Evolutionary conservation across 2,888 invertebrate genomes (phyloP).

Genomic region (Chaitophorus viminalis): DNA sequence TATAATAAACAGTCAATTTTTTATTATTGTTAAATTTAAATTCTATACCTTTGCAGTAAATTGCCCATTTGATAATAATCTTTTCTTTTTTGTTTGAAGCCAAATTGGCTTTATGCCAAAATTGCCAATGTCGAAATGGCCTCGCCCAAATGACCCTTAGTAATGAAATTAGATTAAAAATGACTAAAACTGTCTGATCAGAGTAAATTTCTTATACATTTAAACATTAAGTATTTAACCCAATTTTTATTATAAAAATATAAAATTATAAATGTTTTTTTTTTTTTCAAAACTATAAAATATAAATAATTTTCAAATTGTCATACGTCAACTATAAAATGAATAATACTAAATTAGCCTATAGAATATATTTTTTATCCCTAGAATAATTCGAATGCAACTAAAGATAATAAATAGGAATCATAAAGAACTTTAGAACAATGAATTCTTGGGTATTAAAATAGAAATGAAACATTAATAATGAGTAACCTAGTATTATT

Average conservation of each 20-base stretch:
- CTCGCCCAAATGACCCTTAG: constrained; percentile 50
- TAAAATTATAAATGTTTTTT: not conserved
- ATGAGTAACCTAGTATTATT: not conserved
- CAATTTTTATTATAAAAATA: not conserved
- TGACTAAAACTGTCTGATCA: constrained; percentile 49
- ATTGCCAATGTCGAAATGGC: constrained; percentile 50
- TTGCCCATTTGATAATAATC: constrained; percentile 48
- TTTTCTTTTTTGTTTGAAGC: constrained; percentile 43
- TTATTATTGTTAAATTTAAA: constrained; percentile 24
- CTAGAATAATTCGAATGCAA: not conserved
- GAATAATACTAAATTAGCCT: not conserved
- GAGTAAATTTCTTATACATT: constrained; percentile 25
- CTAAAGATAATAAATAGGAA: not conserved
- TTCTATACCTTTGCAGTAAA: constrained; percentile 30
- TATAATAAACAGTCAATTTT: not conserved
- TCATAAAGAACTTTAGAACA: not conserved
- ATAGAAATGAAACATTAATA: not conserved
- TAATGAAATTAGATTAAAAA: constrained; percentile 51
- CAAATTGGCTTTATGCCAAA: constrained; percentile 31
- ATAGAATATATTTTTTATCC: not conserved
- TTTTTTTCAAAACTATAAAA: not conserved
- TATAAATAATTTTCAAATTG: not conserved
- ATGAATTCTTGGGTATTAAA: not conserved
- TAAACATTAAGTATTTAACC: constrained; percentile 8
- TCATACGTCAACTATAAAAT: not conserved